Evolutionary conservation across 1,140 invertebrate genomes (phyloP), one percentile per base, ranked within the genome.

Genomic region (Ectropis grisescens): DNA sequence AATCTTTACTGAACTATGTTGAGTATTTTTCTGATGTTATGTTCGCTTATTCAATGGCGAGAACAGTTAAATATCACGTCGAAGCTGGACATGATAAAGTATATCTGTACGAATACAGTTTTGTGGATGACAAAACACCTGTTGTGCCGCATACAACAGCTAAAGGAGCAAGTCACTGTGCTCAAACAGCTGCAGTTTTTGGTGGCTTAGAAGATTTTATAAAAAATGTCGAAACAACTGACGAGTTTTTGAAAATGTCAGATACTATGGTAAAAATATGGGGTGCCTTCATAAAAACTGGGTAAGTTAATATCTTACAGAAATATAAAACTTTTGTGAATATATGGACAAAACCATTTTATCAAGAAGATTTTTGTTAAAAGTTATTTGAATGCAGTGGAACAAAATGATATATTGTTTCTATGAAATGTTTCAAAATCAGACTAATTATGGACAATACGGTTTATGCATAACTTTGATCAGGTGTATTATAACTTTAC

Each of bases 101-200:
- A 22, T 58, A 51, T 25, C 26, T 58, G 10, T 54, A 48, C 27
- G 41, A 49, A 32, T 57, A 43, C 26, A 37, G 37, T 12, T 55
- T 35, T 11, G 15, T 23, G 6, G 43, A 51, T 19, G 29, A 37
- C 1, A 16, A 29, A 1, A 12, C 11, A 27, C 15, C 30, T 2
- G 2, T 33, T 0, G 16, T 55, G 5, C 51, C 41, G 2, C 15
- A 46, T 7, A 44, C 28, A 1, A 11, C 41, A 1, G 19, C 42
- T 1, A 23, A 28, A 6, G 53, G 53, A 3, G 44, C 53, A 7
- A 12, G 30, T 12, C 53, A 57, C 26, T 29, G 27, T 6, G 41
- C 45, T 2, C 53, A 57, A n/a, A n/a, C n/a, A n/a, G n/a, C n/a
- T n/a, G n/a, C n/a, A n/a, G n/a, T n/a, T n/a, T n/a, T n/a, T n/a